Conservation (phyloP, 2,113 vertebrate species). For the Phaethon lepturus region DNA sequence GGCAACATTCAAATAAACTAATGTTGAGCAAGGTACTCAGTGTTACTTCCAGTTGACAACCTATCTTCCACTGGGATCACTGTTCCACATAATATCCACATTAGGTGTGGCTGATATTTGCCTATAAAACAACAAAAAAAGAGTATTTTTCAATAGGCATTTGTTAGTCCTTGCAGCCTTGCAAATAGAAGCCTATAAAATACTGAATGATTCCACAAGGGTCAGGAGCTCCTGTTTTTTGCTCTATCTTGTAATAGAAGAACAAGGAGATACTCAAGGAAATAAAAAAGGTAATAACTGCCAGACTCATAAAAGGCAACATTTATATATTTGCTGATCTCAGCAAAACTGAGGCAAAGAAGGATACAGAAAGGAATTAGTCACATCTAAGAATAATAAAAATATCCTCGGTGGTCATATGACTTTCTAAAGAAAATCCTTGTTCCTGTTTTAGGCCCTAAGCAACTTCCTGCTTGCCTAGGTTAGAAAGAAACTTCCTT, state of each 20-base stretch:
- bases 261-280: background rate
- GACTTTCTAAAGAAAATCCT: background rate
- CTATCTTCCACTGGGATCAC: background rate
- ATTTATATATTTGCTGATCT: background rate
- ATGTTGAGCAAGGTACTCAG: background rate
- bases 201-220: background rate
- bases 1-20: background rate
- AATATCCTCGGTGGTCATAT: background rate
- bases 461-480: background rate
- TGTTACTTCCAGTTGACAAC: background rate
- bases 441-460: background rate
- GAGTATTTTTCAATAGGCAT: background rate
- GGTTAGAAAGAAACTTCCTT: background rate
- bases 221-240: background rate
- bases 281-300: background rate
- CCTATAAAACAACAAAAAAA: background rate
- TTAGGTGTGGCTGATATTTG: background rate
- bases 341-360: background rate
- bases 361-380: background rate
- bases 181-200: background rate
- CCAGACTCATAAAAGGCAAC: slow-evolving; percentile 1
- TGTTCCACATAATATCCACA: background rate
- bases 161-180: background rate
- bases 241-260: background rate
- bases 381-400: background rate